phyloP scores from a whole-genome alignment of 2,113 vertebrate genomes.

The Colossoma macropomum region DNA sequence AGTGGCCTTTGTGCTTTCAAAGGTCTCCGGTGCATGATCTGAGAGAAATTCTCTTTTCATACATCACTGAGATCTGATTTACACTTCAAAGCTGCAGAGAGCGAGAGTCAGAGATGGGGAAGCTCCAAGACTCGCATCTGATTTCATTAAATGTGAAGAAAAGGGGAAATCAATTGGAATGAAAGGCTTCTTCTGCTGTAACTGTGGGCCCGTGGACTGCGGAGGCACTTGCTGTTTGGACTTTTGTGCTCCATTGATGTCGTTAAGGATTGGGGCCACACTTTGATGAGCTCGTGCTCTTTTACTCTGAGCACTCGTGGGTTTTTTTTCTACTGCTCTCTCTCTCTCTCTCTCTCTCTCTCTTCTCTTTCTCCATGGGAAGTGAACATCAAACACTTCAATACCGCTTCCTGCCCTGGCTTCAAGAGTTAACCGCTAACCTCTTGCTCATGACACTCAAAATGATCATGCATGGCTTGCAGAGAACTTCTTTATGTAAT shows the following conservation, averaged over 20 bases:
- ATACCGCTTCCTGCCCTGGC: constrained; percentile 3
- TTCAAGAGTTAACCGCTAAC: constrained; percentile 4
- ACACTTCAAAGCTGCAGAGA: constrained; percentile 72
- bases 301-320: constrained; percentile 38
- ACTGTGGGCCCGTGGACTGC: constrained; percentile 53
- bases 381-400: constrained; percentile 48
- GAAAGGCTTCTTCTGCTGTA: constrained; percentile 59
- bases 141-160: constrained; percentile 68
- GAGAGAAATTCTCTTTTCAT: constrained; percentile 62
- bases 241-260: constrained; percentile 35
- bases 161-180: constrained; percentile 69
- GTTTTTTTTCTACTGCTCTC: constrained; percentile 28
- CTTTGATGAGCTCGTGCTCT: constrained; percentile 64
- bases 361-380: constrained; percentile 26
- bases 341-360: constrained; percentile 13
- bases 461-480: not conserved
- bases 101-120: constrained; percentile 38
- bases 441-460: not conserved
- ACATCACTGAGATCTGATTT: constrained; percentile 75
- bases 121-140: constrained; percentile 47
- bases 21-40: constrained; percentile 65
- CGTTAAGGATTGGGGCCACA: constrained; percentile 46
- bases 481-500: not conserved
- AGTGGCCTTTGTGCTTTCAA: constrained; percentile 59
- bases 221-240: constrained; percentile 43